A percentile compares a stretch with the other conserved stretches of the same genome.
Conservation (phyloP, 1,140 invertebrate species). For the Sycobia sp. region DNA sequence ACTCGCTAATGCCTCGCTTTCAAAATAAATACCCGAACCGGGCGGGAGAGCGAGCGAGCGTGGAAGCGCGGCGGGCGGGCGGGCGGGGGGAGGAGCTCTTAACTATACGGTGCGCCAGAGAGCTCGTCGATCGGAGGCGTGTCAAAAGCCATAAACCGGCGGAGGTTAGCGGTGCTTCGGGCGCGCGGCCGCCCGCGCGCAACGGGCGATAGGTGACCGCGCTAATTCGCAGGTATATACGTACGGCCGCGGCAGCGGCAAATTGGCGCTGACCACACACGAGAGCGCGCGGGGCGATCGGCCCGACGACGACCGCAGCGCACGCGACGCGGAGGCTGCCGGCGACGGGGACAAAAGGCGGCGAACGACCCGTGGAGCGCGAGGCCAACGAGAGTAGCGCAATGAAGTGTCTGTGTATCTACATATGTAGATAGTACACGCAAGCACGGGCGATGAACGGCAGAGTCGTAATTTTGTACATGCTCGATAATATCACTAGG, state of each 20-base stretch:
- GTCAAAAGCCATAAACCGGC: slow-evolving; percentile 43
- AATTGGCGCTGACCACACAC: slow-evolving; percentile 54
- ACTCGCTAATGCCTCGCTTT: slow-evolving; percentile 23
- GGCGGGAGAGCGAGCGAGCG: too few species aligned
- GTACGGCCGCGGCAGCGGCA: slow-evolving; percentile 50
- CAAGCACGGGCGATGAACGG: too few species aligned
- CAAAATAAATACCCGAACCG: slow-evolving; percentile 19
- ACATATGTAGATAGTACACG: too few species aligned
- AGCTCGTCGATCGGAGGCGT: slow-evolving; percentile 33
- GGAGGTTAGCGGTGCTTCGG: slow-evolving; percentile 45
- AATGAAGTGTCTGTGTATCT: too few species aligned
- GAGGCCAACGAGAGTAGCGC: background rate
- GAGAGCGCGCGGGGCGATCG: slow-evolving; percentile 16
- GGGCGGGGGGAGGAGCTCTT: background rate
- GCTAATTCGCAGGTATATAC: slow-evolving; percentile 54
- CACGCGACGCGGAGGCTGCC: background rate
- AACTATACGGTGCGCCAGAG: background rate
- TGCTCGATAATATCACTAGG: too few species aligned
- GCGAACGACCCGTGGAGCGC: background rate
- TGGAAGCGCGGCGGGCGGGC: background rate
- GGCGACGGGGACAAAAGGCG: background rate
- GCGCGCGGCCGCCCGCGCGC: too few species aligned
- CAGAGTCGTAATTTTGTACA: too few species aligned
- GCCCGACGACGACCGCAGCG: background rate
- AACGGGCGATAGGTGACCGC: slow-evolving; percentile 35